A percentile compares a stretch with the other conserved stretches of the same genome.
These are phyloP conservation scores for Heliothis subflexa DNA, from an alignment of 1,140 invertebrate genomes.

Conservation along the genomic window DNA sequence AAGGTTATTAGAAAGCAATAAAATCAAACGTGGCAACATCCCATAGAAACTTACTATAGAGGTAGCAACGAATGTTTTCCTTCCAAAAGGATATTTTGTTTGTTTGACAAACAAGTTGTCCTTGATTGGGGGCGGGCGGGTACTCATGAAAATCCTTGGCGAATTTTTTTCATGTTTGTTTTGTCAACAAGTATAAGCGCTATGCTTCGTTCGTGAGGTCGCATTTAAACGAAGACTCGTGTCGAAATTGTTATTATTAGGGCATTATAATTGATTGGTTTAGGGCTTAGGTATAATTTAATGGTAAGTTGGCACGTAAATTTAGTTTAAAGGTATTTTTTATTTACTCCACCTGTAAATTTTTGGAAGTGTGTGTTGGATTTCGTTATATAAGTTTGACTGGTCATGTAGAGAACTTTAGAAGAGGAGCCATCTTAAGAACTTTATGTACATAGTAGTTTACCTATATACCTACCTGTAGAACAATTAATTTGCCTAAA, in stretches of 20 bases:
- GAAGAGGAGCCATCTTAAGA: no score
- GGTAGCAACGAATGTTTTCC: not conserved
- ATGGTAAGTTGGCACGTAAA: not conserved
- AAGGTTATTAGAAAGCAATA: not conserved
- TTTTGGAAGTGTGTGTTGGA: no score
- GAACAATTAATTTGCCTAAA: no score
- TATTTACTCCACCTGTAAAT: not conserved
- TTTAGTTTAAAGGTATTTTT: not conserved
- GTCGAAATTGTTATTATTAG: conserved; percentile 5
- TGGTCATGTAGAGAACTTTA: not conserved
- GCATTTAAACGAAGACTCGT: conserved; percentile 45
- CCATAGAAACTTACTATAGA: not conserved
- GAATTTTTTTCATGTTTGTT: conserved; percentile 42
- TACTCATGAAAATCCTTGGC: conserved; percentile 6
- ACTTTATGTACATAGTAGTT: no score
- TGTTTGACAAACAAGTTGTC: conserved; percentile 35
- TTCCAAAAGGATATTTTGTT: conserved; percentile 20
- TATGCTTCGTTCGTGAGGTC: conserved; percentile 38
- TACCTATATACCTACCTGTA: no score
- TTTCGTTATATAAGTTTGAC: not conserved
- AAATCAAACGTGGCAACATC: not conserved
- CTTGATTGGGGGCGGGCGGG: conserved; percentile 23
- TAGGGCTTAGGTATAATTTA: not conserved
- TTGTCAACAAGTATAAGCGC: conserved; percentile 29
- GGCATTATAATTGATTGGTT: conserved; percentile 5